Conservation (phyloP, 2,113 vertebrate genomes). For the Calidris pugnax region DNA sequence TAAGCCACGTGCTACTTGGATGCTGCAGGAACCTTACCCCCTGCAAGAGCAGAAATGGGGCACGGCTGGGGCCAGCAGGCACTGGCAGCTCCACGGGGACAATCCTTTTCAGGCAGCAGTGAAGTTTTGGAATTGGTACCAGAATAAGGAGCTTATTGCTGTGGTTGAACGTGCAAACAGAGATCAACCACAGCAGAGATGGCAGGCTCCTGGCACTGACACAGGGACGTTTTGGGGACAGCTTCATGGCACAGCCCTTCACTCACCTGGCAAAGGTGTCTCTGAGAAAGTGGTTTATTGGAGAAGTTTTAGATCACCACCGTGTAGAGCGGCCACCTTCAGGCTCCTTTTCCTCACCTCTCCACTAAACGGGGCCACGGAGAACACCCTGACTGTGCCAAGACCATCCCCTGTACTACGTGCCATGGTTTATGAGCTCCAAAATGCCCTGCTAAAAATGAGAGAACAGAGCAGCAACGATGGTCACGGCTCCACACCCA, state of each 20-base stretch:
- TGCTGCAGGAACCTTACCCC: not conserved
- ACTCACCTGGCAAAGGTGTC: not conserved
- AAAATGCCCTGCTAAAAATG: not conserved
- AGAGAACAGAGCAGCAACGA: not conserved
- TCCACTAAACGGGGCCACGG: not conserved
- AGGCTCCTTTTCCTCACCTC: rapidly evolving
- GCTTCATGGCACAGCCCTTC: not conserved
- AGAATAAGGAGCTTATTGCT: not conserved
- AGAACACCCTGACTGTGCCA: not conserved
- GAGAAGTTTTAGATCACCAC: not conserved
- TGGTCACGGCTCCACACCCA: not conserved
- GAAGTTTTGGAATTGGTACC: not conserved
- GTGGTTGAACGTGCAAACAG: not conserved
- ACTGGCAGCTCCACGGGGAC: not conserved
- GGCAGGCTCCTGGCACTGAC: not conserved
- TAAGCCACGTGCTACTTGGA: rapidly evolving
- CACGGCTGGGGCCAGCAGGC: rapidly evolving
- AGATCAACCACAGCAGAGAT: not conserved
- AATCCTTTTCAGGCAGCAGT: not conserved
- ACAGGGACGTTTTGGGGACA: not conserved
- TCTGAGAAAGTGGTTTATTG: not conserved
- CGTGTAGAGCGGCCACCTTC: not conserved
- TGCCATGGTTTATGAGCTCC: rapidly evolving
- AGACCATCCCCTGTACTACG: not conserved
- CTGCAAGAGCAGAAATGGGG: not conserved